Evolutionary conservation across 1,140 invertebrate genomes (phyloP).

Genomic region (Phocides pigmalion): DNA sequence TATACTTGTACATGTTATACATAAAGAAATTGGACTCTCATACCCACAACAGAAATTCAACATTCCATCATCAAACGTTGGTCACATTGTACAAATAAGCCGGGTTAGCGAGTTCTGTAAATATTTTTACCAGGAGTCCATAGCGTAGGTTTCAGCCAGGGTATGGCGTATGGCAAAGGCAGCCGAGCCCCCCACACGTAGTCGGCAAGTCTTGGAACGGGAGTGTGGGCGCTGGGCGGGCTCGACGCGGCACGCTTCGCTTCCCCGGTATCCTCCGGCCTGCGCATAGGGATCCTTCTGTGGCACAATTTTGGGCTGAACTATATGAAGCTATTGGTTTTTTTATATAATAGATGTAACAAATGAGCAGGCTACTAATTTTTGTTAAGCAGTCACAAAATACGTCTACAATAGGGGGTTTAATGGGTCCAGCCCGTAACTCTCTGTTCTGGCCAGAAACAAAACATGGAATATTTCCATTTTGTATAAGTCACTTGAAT

Average conservation of each 20-base stretch:
- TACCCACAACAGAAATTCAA: too few species aligned
- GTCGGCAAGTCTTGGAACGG: slow-evolving; percentile 69
- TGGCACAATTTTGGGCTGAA: slow-evolving; percentile 78
- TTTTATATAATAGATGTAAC: slow-evolving; percentile 1
- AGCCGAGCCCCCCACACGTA: slow-evolving; percentile 75
- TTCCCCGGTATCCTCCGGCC: slow-evolving; percentile 65
- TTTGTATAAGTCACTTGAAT: too few species aligned
- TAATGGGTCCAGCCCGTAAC: too few species aligned
- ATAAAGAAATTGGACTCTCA: too few species aligned
- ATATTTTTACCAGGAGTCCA: slow-evolving; percentile 66
- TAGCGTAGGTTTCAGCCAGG: slow-evolving; percentile 72
- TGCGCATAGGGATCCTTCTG: slow-evolving; percentile 74
- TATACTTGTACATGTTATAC: too few species aligned
- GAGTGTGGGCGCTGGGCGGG: slow-evolving; percentile 66
- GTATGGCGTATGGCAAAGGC: slow-evolving; percentile 71
- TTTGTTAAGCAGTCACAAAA: background rate
- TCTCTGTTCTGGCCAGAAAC: too few species aligned
- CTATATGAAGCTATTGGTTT: slow-evolving; percentile 43
- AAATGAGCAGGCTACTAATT: too few species aligned
- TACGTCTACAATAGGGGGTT: too few species aligned
- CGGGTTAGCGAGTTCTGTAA: too few species aligned
- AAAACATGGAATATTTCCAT: too few species aligned
- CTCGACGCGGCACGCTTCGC: slow-evolving; percentile 59
- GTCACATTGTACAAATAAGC: too few species aligned
- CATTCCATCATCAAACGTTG: too few species aligned